phyloP scores from a whole-genome alignment of 2,888 invertebrate genomes.

The Gastrophysa polygoni region DNA sequence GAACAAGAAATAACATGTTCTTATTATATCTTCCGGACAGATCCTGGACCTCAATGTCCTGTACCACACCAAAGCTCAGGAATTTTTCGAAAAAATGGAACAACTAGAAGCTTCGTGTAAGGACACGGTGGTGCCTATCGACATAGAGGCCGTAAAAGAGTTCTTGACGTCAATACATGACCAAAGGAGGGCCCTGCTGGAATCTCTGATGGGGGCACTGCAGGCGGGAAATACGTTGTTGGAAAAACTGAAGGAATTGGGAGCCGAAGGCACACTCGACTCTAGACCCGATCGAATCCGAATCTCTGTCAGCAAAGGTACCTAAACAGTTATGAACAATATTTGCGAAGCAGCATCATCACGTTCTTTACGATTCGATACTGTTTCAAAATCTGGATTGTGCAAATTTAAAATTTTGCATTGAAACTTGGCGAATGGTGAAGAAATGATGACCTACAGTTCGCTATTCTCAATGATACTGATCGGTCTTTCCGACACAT shows the following conservation, averaged over 20 bases:
- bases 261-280: conserved; percentile 75
- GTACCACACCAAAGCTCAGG: conserved; percentile 74
- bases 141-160: conserved; percentile 73
- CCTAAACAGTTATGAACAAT: conserved; percentile 17
- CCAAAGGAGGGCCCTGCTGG: conserved; percentile 72
- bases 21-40: conserved; percentile 49
- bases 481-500: too few relatives aligned
- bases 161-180: conserved; percentile 75
- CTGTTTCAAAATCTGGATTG: too few relatives aligned
- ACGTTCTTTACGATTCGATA: too few relatives aligned
- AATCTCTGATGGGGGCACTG: conserved; percentile 78
- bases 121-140: conserved; percentile 70
- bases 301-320: conserved; percentile 59
- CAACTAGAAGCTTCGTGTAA: conserved; percentile 72
- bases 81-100: conserved; percentile 72
- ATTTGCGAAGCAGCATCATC: too few relatives aligned
- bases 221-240: conserved; percentile 79
- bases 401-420: too few relatives aligned
- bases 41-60: conserved; percentile 79
- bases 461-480: too few relatives aligned
- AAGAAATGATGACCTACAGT: too few relatives aligned
- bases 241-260: conserved; percentile 75
- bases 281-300: conserved; percentile 69
- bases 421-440: too few relatives aligned
- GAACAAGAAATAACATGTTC: too few relatives aligned